Evolutionary conservation across 2,888 invertebrate species (phyloP).

Genomic region (Belgica antarctica): DNA sequence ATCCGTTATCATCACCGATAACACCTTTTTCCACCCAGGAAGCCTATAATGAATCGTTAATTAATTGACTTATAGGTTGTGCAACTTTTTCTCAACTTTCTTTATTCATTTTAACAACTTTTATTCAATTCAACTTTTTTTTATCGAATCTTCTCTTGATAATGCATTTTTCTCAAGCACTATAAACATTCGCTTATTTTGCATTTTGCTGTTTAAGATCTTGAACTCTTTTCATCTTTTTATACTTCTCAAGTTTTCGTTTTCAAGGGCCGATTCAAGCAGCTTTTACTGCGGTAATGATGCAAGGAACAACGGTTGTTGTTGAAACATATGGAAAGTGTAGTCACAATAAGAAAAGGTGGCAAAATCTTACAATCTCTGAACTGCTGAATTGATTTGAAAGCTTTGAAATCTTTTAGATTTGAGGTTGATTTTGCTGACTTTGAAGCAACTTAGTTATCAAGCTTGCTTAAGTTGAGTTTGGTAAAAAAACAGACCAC

Average conservation of each 20-base stretch:
- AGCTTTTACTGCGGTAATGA: too few relatives aligned
- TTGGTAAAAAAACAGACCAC: too few relatives aligned
- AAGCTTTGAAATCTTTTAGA: too few relatives aligned
- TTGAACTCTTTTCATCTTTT: constrained; percentile 17
- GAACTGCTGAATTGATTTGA: too few relatives aligned
- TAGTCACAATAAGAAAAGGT: too few relatives aligned
- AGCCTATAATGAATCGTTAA: not conserved
- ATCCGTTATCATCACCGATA: constrained; percentile 21
- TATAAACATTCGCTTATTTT: constrained; percentile 42
- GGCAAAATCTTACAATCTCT: too few relatives aligned
- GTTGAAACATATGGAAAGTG: too few relatives aligned
- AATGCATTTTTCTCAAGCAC: constrained; percentile 44
- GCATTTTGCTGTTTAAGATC: constrained; percentile 42
- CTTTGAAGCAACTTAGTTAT: too few relatives aligned
- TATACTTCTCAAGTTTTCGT: not conserved
- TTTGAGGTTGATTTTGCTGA: too few relatives aligned
- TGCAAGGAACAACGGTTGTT: too few relatives aligned
- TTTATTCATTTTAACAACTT: constrained; percentile 19
- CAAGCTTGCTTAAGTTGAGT: too few relatives aligned
- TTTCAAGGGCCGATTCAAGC: not conserved
- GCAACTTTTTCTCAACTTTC: not conserved
- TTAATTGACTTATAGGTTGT: not conserved
- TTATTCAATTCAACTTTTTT: constrained; percentile 7
- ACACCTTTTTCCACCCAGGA: not conserved
- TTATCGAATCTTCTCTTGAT: constrained; percentile 30